phyloP scores from a whole-genome alignment of 1,140 invertebrate species.

The Gonatopus flavifemur region DNA sequence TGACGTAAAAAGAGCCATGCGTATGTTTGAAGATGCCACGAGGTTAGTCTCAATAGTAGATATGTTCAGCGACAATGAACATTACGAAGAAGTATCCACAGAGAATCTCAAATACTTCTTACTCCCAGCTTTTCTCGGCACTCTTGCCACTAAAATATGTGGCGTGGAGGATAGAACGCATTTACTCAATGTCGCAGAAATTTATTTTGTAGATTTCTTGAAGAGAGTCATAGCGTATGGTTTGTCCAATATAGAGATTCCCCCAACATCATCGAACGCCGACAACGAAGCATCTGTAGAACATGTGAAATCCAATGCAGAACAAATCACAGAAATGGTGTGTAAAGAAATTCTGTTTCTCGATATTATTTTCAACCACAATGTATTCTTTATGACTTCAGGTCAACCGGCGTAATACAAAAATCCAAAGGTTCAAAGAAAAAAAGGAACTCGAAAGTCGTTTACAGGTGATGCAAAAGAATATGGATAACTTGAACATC shows the following conservation, averaged over 20 bases:
- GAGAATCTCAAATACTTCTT: constrained; percentile 83
- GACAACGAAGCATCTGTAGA: constrained; percentile 20
- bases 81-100: constrained; percentile 82
- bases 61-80: constrained; percentile 88
- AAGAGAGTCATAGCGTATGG: constrained; percentile 78
- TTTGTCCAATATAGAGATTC: constrained; percentile 66
- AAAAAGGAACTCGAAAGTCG: constrained; percentile 77
- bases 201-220: constrained; percentile 86
- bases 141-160: constrained; percentile 70
- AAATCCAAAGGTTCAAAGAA: constrained; percentile 79
- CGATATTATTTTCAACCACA: not conserved
- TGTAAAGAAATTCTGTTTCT: constrained; percentile 1
- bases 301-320: constrained; percentile 33
- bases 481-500: constrained; percentile 64
- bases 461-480: constrained; percentile 66
- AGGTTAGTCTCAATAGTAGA: constrained; percentile 74
- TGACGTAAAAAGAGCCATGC: constrained; percentile 70
- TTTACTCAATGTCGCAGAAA: constrained; percentile 71
- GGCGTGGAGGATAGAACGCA: constrained; percentile 64
- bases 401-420: constrained; percentile 65
- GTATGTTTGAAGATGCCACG: constrained; percentile 76
- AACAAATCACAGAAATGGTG: constrained; percentile 47
- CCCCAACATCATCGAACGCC: constrained; percentile 36
- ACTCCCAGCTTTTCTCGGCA: constrained; percentile 80
- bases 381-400: constrained; percentile 25